Evolutionary conservation across 2,797 vertebrate species (phyloP), one percentile per base, ranked within the genome.

Genomic region (Sebastolobus alascanus): DNA sequence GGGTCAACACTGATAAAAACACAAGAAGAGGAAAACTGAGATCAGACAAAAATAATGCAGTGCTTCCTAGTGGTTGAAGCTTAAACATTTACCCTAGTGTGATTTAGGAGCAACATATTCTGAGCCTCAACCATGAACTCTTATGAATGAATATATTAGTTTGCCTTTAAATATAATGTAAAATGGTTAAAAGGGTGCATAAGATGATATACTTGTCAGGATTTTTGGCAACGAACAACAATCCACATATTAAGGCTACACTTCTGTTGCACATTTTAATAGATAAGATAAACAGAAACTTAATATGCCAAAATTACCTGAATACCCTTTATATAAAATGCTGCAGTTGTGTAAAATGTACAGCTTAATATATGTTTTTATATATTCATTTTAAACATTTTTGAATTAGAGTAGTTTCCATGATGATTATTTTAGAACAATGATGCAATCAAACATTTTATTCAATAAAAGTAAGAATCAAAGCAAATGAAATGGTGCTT

Each of bases 1-100:
- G 0, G 81, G 88, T 1, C 22, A 29, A 65, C 88, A 86, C 6
- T 75, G 73, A 87, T 90, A 89, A 80, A 79, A 33, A 60, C 7
- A 64, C 1, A 6, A 20, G 22, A 46, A n/a, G 2, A 61, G 22
- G 22, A 29, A 54, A 25, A 40, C 29, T 22, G 8, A 78, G 6
- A 40, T 76, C 55, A 8, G 29, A 43, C 29, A 63, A 22, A 10
- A 68, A 3, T n/a, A 37, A 64, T 29, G 14, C 8, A 43, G n/a
- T 33, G 14, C n/a, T 10, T 61, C 3, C 11, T 10, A 40, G 7
- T 55, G 4, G 59, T 60, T 46, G 7, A 59, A 61, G 31, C 3
- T 37, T 2, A 58, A 20, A 56, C 0, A 2, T 14, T 31, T 54
- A 8, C 29, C 5, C 12, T 22, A 13, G 56, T 56, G 3, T 12